A percentile compares a stretch with the other conserved stretches of the same genome.
Conservation (phyloP, 2,888 invertebrate species). For the Allophyes oxyacanthae region DNA sequence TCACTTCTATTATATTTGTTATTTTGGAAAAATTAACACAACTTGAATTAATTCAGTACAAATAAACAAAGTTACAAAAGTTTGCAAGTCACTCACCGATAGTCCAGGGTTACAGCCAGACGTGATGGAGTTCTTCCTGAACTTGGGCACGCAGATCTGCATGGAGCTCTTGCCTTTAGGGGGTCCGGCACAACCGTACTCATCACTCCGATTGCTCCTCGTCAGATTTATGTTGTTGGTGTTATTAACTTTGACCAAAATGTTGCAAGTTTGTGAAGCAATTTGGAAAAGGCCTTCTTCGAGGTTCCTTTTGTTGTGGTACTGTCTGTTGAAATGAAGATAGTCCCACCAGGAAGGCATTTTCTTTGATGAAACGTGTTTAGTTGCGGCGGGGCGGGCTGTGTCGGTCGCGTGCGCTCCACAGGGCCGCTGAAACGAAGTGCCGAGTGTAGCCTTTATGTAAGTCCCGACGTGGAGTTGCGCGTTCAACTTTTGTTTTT, state of each 20-base stretch:
- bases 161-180: slow-evolving; percentile 81
- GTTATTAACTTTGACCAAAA: slow-evolving; percentile 93
- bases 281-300: slow-evolving; percentile 94
- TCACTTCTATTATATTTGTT: slow-evolving; percentile 5
- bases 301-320: slow-evolving; percentile 90
- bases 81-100: slow-evolving; percentile 84
- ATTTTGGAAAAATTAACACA: neutral
- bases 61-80: slow-evolving; percentile 12
- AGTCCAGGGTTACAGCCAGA: slow-evolving; percentile 90
- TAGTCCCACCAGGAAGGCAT: slow-evolving; percentile 91
- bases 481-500: slow-evolving; percentile 78
- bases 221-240: slow-evolving; percentile 92
- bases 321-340: slow-evolving; percentile 85
- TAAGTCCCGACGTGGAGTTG: slow-evolving; percentile 70
- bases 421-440: slow-evolving; percentile 60
- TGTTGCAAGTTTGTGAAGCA: slow-evolving; percentile 93
- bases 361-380: slow-evolving; percentile 66
- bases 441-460: slow-evolving; percentile 59
- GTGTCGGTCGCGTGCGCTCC: slow-evolving; percentile 46
- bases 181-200: slow-evolving; percentile 87
- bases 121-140: slow-evolving; percentile 83
- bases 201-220: slow-evolving; percentile 91
- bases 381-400: slow-evolving; percentile 55
- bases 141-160: slow-evolving; percentile 90
- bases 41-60: no score